These are phyloP conservation scores for Umimayanthus kanabou DNA, from an alignment of 92 coral and sea anemone genomes.

Conservation along the genomic window DNA sequence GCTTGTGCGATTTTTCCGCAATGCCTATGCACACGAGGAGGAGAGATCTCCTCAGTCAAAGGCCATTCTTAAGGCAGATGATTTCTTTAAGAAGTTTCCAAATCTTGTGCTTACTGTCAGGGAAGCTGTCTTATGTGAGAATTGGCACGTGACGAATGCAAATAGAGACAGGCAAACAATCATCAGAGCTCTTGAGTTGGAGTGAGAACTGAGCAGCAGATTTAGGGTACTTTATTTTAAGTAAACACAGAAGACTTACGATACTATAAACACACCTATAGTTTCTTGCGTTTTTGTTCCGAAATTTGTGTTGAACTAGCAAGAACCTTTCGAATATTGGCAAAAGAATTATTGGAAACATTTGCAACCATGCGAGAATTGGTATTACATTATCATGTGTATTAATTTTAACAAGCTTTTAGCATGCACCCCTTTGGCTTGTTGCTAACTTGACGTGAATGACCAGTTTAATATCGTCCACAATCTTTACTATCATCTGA, in stretches of 20 bases:
- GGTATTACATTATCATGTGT: no score
- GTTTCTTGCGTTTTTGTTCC: no score
- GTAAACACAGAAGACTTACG: background rate
- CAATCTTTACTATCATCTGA: no score
- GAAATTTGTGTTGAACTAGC: no score
- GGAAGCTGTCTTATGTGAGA: slow-evolving; percentile 38
- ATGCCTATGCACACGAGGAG: slow-evolving; percentile 67
- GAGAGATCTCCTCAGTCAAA: slow-evolving; percentile 47
- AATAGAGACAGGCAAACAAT: slow-evolving; percentile 27
- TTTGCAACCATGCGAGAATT: no score
- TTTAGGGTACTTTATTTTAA: background rate
- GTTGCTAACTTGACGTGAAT: no score
- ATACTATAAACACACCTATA: no score
- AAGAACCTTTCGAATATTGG: no score
- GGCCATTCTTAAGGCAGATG: slow-evolving; percentile 30
- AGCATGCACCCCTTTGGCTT: no score
- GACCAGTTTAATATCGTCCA: no score
- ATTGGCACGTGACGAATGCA: slow-evolving; percentile 23
- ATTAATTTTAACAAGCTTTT: no score
- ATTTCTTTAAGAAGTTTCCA: slow-evolving; percentile 44
- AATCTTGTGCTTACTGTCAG: slow-evolving; percentile 61
- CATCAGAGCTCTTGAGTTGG: background rate
- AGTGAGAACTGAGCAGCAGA: background rate
- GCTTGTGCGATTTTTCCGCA: slow-evolving; percentile 63
- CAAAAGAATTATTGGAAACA: no score